phyloP scores from a whole-genome alignment of 2,113 vertebrate genomes.

The Chaetodon auriga region DNA sequence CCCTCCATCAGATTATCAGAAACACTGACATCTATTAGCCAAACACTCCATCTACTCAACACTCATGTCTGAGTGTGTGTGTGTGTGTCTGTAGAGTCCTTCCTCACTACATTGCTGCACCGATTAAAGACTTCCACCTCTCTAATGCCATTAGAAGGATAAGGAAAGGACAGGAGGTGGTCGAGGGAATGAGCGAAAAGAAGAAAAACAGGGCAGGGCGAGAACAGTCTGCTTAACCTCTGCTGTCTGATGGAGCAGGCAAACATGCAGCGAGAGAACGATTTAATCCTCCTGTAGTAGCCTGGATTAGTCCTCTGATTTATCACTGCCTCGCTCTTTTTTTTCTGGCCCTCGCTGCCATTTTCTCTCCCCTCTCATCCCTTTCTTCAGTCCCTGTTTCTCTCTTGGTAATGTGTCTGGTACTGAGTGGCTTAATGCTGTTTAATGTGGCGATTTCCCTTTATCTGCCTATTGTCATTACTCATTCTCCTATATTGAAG shows the following conservation, averaged over 20 bases:
- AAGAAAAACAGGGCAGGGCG: conserved; percentile 15
- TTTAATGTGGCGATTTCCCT: conserved; percentile 77
- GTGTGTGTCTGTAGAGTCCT: conserved; percentile 10
- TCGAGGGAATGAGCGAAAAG: conserved; percentile 44
- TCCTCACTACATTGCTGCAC: conserved; percentile 35
- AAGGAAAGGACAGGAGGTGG: conserved; percentile 44
- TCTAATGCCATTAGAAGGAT: conserved; percentile 72
- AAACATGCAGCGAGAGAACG: conserved; percentile 52
- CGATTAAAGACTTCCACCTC: conserved; percentile 67
- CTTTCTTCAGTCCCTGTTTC: conserved; percentile 65
- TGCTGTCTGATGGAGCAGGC: conserved; percentile 45
- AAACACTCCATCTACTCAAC: conserved; percentile 48
- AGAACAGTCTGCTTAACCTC: conserved; percentile 75
- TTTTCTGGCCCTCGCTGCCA: conserved; percentile 58
- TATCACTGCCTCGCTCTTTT: conserved; percentile 62
- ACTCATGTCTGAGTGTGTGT: not conserved
- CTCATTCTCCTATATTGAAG: conserved; percentile 54
- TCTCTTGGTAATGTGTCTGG: conserved; percentile 60
- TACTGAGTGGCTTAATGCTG: conserved; percentile 79
- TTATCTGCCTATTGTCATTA: conserved; percentile 76
- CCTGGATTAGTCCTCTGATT: conserved; percentile 78
- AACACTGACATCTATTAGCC: conserved; percentile 71
- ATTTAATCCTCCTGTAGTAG: conserved; percentile 77
- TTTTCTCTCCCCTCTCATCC: conserved; percentile 59
- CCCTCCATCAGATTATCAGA: conserved; percentile 70